Percentiles rank a stretch among this genome's conserved stretches.
Evolutionary conservation across 2,888 invertebrate genomes (phyloP).

Genomic region (Metopia argyrocephala): DNA sequence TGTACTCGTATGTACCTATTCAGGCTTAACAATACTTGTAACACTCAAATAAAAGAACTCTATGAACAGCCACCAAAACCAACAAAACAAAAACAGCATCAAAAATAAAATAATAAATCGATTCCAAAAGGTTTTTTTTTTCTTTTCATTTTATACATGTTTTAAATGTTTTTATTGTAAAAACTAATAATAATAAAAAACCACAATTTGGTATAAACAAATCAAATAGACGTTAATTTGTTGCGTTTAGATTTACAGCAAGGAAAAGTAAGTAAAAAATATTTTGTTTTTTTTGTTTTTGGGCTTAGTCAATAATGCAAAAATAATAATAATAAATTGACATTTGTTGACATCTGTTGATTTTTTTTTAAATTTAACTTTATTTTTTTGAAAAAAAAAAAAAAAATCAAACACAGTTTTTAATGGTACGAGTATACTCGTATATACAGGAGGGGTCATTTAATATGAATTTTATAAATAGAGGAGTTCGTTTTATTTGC

Average conservation of each 20-base stretch:
- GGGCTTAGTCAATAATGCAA: slow-evolving; percentile 42
- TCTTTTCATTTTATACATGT: slow-evolving; percentile 12
- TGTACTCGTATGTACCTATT: too few species aligned
- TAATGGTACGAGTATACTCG: too few species aligned
- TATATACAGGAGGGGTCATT: slow-evolving; percentile 59
- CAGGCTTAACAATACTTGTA: too few species aligned
- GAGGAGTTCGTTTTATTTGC: slow-evolving; percentile 34
- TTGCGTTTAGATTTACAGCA: slow-evolving; percentile 42
- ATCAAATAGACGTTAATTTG: slow-evolving; percentile 61
- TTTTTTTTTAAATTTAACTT: slow-evolving; percentile 34
- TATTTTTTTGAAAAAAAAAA: neutral
- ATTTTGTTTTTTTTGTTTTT: neutral
- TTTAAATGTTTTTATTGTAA: slow-evolving; percentile 59
- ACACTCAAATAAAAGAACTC: slow-evolving; percentile 49
- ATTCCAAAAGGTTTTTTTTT: slow-evolving; percentile 6
- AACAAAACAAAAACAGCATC: slow-evolving; percentile 21
- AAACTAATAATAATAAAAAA: slow-evolving; percentile 17
- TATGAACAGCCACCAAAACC: slow-evolving; percentile 49
- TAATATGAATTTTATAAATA: slow-evolving; percentile 59
- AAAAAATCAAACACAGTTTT: neutral
- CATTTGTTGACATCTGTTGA: slow-evolving; percentile 57
- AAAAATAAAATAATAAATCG: slow-evolving; percentile 35
- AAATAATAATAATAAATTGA: slow-evolving; percentile 44
- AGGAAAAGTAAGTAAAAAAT: too few species aligned
- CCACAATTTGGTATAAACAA: slow-evolving; percentile 61